Conservation (phyloP, 2,113 vertebrate genomes). For the Gallinago media region DNA sequence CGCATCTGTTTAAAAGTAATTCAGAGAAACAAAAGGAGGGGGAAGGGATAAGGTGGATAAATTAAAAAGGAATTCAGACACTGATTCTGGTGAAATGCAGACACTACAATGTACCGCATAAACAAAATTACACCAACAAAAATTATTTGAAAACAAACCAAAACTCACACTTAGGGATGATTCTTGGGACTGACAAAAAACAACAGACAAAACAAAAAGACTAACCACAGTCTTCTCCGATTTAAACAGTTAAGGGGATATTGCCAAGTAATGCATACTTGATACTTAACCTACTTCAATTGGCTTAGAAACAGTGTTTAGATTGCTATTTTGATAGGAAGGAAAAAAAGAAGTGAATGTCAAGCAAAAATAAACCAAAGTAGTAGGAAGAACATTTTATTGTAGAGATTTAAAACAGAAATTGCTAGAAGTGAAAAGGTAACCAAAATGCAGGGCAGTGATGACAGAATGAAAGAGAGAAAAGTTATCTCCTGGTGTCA, state of each 20-base stretch:
- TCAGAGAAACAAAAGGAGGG: conserved; percentile 73
- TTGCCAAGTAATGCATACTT: not conserved
- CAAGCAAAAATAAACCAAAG: not conserved
- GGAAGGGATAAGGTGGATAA: conserved; percentile 67
- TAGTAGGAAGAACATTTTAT: conserved; percentile 16
- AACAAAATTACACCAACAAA: conserved; percentile 43
- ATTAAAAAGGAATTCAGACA: conserved; percentile 67
- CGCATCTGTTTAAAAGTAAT: conserved; percentile 90
- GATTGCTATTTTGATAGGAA: not conserved
- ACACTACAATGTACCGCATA: conserved; percentile 39
- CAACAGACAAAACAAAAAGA: conserved; percentile 18
- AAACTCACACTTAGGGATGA: conserved; percentile 37
- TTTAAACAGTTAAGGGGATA: not conserved
- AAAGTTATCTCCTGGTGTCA: not conserved
- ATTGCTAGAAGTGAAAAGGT: not conserved
- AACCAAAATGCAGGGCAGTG: not conserved
- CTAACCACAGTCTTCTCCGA: not conserved
- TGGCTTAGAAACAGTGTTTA: not conserved
- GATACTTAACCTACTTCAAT: not conserved
- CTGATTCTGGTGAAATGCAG: conserved; percentile 68
- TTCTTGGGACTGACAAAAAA: conserved; percentile 32
- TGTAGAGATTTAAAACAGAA: conserved; percentile 7
- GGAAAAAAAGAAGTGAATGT: not conserved
- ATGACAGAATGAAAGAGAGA: conserved; percentile 3
- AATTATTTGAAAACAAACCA: conserved; percentile 25